Conservation (phyloP, 1,140 invertebrate species). For the Tetramorium parvispinum region DNA sequence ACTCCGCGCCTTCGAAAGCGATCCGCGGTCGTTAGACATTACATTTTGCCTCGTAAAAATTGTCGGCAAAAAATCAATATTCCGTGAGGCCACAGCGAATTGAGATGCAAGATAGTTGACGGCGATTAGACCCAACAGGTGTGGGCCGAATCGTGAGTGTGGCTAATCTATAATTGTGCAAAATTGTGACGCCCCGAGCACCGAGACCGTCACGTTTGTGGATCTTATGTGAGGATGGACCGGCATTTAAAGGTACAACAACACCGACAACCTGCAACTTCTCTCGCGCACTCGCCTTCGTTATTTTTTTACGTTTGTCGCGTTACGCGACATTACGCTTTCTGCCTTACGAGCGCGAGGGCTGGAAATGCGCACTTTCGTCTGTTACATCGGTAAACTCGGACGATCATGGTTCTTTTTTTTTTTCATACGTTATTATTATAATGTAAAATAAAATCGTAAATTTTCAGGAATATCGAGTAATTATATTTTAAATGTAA, state of each 20-base stretch:
- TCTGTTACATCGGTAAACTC: not conserved
- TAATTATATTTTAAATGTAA: not conserved
- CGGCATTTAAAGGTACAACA: slow-evolving; percentile 50
- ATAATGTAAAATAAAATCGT: not conserved
- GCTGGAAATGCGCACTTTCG: not conserved
- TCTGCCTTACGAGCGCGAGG: slow-evolving; percentile 20
- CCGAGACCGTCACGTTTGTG: slow-evolving; percentile 45
- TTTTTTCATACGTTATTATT: not conserved
- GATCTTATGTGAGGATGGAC: slow-evolving; percentile 27
- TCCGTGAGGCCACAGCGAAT: slow-evolving; percentile 69
- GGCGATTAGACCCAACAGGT: slow-evolving; percentile 74
- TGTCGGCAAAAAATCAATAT: slow-evolving; percentile 76
- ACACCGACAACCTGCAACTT: slow-evolving; percentile 57
- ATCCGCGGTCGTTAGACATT: slow-evolving; percentile 68
- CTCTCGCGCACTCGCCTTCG: slow-evolving; percentile 17
- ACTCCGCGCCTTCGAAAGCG: slow-evolving; percentile 21
- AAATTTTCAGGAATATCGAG: not conserved
- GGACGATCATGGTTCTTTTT: not conserved
- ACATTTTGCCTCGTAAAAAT: slow-evolving; percentile 37
- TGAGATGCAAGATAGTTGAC: slow-evolving; percentile 79
- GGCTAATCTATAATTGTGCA: slow-evolving; percentile 76
- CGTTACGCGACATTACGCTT: slow-evolving; percentile 22
- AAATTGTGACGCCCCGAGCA: slow-evolving; percentile 68
- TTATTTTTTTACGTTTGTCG: slow-evolving; percentile 34
- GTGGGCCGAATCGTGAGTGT: slow-evolving; percentile 72